Evolutionary conservation across 2,797 vertebrate species (phyloP).

Genomic region (Calcarius lapponicus): DNA sequence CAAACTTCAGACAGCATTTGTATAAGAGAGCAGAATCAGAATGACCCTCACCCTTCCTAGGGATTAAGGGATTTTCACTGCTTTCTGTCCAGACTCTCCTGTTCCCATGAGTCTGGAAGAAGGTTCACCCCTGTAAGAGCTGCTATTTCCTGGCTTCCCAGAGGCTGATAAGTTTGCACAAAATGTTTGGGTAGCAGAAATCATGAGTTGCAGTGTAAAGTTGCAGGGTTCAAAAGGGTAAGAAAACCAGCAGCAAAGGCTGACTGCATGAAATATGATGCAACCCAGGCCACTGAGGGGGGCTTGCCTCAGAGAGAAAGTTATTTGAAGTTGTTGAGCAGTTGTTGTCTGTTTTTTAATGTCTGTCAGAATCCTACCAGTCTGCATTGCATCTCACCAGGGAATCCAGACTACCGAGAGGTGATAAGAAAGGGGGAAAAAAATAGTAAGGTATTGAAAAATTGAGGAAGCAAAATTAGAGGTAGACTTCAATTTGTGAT

Average conservation of each 20-base stretch:
- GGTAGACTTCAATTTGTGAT: slow-evolving; percentile 47
- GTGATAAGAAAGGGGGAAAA: neutral
- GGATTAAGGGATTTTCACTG: neutral
- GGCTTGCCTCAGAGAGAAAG: neutral
- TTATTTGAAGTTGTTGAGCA: neutral
- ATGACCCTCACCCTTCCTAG: neutral
- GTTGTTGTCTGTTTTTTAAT: neutral
- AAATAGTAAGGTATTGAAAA: neutral
- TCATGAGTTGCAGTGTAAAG: neutral
- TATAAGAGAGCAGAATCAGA: neutral
- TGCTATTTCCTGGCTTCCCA: neutral
- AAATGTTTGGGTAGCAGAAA: neutral
- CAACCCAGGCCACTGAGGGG: neutral
- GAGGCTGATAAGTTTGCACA: neutral
- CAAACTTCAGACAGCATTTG: neutral
- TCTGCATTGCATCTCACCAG: neutral
- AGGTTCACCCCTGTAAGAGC: neutral
- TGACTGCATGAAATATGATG: neutral
- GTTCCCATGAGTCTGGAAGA: neutral
- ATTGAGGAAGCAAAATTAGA: slow-evolving; percentile 41
- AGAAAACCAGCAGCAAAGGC: neutral
- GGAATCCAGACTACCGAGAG: neutral
- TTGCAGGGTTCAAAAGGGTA: neutral
- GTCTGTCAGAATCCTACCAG: neutral
- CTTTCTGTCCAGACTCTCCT: neutral